These are phyloP conservation scores for Ceyx melanurus DNA, from an alignment of 2,113 vertebrate species.

Conservation along the genomic window DNA sequence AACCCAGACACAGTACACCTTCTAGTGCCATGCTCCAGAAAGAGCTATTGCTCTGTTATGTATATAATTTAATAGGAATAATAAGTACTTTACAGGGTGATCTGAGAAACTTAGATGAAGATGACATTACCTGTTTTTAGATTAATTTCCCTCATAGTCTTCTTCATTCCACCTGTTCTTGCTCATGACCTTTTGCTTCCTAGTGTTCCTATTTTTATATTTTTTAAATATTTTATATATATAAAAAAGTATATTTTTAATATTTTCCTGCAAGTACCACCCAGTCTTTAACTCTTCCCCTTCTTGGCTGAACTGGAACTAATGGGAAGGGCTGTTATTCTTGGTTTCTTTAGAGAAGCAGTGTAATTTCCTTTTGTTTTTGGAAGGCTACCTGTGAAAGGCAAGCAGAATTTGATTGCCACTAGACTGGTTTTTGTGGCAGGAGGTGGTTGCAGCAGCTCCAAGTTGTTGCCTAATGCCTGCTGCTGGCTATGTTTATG, in stretches of 20 bases:
- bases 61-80: not conserved
- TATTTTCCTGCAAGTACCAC: not conserved
- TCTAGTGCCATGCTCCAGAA: not conserved
- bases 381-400: not conserved
- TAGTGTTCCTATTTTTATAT: not conserved
- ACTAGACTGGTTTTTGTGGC: not conserved
- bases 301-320: not conserved
- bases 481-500: not conserved
- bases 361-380: not conserved
- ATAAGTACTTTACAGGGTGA: not conserved
- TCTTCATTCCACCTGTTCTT: not conserved
- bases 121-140: not conserved
- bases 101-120: not conserved
- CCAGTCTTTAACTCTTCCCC: not conserved
- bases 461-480: not conserved
- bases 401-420: not conserved
- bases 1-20: not conserved
- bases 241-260: no score
- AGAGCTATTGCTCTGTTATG: not conserved
- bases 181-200: not conserved
- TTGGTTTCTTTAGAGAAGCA: not conserved
- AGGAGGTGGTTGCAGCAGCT: not conserved
- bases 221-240: no score
- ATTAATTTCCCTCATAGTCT: not conserved
- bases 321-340: not conserved